Evolutionary conservation across 2,113 vertebrate genomes (phyloP).

Genomic region (Pao palembangensis): DNA sequence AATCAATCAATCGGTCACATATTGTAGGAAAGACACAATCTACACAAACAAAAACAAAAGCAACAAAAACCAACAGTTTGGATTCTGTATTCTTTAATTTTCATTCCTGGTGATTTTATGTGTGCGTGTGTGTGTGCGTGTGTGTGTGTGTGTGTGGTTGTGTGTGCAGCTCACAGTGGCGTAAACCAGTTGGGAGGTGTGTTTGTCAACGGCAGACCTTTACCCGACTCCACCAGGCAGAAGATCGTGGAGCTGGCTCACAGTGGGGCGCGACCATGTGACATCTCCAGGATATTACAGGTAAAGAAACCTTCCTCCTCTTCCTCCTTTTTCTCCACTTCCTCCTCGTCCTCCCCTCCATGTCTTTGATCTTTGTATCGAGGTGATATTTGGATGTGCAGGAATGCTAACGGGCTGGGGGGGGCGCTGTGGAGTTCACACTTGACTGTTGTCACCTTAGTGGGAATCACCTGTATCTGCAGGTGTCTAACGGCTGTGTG

Average conservation of each 20-base stretch:
- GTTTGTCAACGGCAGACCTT: conserved; percentile 96
- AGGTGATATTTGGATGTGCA: too few species aligned
- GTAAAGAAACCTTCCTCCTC: conserved; percentile 61
- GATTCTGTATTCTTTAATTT: too few species aligned
- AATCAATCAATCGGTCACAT: too few species aligned
- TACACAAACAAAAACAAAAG: not conserved
- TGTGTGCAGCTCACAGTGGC: conserved; percentile 90
- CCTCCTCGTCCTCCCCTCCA: too few species aligned
- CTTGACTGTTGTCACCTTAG: too few species aligned
- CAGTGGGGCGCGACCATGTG: conserved; percentile 95
- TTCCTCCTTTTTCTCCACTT: too few species aligned
- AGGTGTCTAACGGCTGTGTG: conserved; percentile 99
- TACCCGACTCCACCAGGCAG: conserved; percentile 95
- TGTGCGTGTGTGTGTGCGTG: conserved; percentile 36
- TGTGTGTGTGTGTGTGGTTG: conserved; percentile 28
- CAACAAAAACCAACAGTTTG: not conserved
- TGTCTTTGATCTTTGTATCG: too few species aligned
- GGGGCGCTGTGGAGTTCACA: too few species aligned
- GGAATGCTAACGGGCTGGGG: not conserved
- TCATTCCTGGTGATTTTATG: conserved; percentile 3
- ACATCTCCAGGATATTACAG: conserved; percentile 98
- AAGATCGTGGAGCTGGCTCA: conserved; percentile 98
- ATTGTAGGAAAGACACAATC: too few species aligned
- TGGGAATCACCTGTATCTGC: conserved; percentile 66
- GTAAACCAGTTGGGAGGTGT: conserved; percentile 98